A percentile compares a stretch with the other conserved stretches of the same genome.
Evolutionary conservation across 1,140 invertebrate species (phyloP).

Genomic region (Heliconius nattereri): DNA sequence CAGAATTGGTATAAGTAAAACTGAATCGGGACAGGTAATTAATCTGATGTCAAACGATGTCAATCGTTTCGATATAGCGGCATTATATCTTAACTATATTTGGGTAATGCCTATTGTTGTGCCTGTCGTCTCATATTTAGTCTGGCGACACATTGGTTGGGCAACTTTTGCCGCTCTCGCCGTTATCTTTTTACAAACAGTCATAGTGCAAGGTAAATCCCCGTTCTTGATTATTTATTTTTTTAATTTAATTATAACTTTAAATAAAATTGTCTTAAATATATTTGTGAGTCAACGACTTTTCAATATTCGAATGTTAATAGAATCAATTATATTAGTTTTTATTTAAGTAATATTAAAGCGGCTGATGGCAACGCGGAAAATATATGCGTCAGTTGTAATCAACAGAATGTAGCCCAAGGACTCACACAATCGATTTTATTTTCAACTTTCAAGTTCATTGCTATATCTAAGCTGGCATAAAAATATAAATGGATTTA

Average conservation of each 20-base stretch:
- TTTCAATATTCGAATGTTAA: neutral
- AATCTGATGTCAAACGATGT: constrained; percentile 94
- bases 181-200: constrained; percentile 84
- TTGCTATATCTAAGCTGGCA: neutral
- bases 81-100: constrained; percentile 82
- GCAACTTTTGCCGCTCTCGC: constrained; percentile 83
- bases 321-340: neutral
- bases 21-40: constrained; percentile 91
- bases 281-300: neutral
- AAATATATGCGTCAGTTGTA: neutral
- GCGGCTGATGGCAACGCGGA: neutral
- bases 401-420: neutral
- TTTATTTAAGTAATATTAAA: neutral
- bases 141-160: constrained; percentile 83
- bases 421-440: neutral
- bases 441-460: neutral
- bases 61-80: constrained; percentile 83
- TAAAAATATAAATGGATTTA: neutral
- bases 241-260: neutral
- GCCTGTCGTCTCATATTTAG: constrained; percentile 83
- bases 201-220: constrained; percentile 84
- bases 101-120: constrained; percentile 90
- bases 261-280: neutral
- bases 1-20: constrained; percentile 84
- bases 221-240: neutral